phyloP scores from a whole-genome alignment of 2,113 vertebrate species.

The Barnardius zonarius region DNA sequence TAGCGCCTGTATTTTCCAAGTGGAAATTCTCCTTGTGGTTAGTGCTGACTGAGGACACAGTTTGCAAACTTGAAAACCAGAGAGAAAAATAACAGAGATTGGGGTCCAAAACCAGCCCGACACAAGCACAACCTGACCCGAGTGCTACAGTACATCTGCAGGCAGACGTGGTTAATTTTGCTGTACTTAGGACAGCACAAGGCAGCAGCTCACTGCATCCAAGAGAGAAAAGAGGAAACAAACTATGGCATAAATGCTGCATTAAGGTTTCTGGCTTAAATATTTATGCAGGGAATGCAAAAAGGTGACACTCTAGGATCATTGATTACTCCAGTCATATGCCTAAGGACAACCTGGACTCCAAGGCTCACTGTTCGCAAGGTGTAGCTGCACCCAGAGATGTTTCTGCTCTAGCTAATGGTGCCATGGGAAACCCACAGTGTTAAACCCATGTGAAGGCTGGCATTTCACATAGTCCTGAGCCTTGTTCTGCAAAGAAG shows the following conservation, averaged over 20 bases:
- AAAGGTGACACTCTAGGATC: neutral
- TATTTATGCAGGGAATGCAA: neutral
- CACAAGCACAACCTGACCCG: neutral
- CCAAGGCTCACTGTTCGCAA: neutral
- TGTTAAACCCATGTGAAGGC: neutral
- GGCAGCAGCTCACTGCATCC: neutral
- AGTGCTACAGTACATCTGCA: neutral
- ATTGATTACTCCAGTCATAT: neutral
- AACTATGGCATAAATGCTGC: neutral
- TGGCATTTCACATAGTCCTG: neutral
- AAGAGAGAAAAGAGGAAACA: neutral
- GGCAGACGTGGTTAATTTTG: neutral
- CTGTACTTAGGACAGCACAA: neutral
- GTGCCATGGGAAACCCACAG: neutral
- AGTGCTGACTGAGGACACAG: conserved; percentile 25
- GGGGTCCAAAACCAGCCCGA: neutral
- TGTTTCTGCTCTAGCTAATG: neutral
- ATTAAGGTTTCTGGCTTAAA: neutral
- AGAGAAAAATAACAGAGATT: neutral
- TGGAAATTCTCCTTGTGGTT: conserved; percentile 58
- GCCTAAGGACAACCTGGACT: neutral
- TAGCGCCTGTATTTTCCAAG: conserved; percentile 18
- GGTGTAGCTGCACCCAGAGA: neutral
- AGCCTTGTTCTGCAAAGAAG: neutral
- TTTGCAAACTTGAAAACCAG: neutral